phyloP scores from a whole-genome alignment of 2,797 vertebrate species.

The Gobio occitaniae region DNA sequence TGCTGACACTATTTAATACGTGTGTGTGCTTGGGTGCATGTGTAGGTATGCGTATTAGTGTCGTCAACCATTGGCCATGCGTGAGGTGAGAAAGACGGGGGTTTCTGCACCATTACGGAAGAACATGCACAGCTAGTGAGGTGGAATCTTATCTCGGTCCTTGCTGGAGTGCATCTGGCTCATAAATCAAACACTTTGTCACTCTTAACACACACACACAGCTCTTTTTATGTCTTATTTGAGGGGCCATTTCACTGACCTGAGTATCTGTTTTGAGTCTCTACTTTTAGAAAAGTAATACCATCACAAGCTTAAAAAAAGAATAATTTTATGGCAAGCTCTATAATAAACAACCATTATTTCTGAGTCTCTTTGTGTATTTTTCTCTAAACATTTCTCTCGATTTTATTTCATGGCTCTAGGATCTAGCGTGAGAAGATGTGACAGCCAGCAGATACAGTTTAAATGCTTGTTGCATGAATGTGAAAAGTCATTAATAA shows the following conservation, averaged over 20 bases:
- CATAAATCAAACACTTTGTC: conserved; percentile 39
- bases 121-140: conserved; percentile 16
- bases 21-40: neutral
- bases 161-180: conserved; percentile 37
- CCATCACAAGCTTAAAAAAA: neutral
- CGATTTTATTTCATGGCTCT: neutral
- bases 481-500: conserved; percentile 25
- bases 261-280: neutral
- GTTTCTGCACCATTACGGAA: conserved; percentile 9
- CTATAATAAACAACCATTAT: neutral
- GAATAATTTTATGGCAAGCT: neutral
- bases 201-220: conserved; percentile 19
- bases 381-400: neutral
- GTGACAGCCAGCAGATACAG: conserved; percentile 19
- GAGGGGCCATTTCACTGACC: neutral
- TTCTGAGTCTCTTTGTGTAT: neutral
- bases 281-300: neutral
- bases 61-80: neutral
- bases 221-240: conserved; percentile 3
- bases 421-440: conserved; percentile 5
- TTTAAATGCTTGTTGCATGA: neutral
- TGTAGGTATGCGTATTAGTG: neutral
- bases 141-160: conserved; percentile 20
- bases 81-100: neutral
- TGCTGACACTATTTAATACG: conserved; percentile 40